Conservation (phyloP, 2,888 invertebrate species). For the Agrilus cyanescens region DNA sequence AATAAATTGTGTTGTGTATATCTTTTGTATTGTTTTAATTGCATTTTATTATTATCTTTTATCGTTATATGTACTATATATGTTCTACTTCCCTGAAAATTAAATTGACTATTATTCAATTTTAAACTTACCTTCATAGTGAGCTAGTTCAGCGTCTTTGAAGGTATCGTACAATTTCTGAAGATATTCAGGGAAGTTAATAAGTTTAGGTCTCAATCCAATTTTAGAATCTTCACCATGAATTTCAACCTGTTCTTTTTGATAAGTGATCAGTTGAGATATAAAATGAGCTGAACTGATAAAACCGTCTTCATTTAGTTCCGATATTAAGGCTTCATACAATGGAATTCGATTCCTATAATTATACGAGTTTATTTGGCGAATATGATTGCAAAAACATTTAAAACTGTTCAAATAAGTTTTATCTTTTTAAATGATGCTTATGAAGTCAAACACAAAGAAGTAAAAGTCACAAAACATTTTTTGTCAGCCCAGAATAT, state of each 20-base stretch:
- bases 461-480: too few relatives aligned
- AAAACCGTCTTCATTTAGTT: conserved; percentile 42
- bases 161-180: conserved; percentile 22
- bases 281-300: conserved; percentile 40
- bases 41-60: too few relatives aligned
- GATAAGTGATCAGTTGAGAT: conserved; percentile 43
- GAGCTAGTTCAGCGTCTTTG: conserved; percentile 22
- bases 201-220: conserved; percentile 28
- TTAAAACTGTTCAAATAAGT: too few relatives aligned
- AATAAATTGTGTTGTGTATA: too few relatives aligned
- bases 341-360: conserved; percentile 41
- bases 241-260: conserved; percentile 37
- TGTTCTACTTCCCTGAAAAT: not conserved
- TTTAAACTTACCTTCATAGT: conserved; percentile 20
- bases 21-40: too few relatives aligned
- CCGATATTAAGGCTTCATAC: conserved; percentile 42
- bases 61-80: too few relatives aligned
- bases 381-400: not conserved
- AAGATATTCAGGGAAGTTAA: conserved; percentile 24
- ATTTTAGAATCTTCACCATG: conserved; percentile 43
- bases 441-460: too few relatives aligned
- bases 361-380: conserved; percentile 5
- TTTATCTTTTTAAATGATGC: too few relatives aligned
- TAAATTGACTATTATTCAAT: not conserved
- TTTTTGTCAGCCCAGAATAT: too few relatives aligned